phyloP scores from a whole-genome alignment of 2,888 invertebrate species.

The Drosophila phalerata region DNA sequence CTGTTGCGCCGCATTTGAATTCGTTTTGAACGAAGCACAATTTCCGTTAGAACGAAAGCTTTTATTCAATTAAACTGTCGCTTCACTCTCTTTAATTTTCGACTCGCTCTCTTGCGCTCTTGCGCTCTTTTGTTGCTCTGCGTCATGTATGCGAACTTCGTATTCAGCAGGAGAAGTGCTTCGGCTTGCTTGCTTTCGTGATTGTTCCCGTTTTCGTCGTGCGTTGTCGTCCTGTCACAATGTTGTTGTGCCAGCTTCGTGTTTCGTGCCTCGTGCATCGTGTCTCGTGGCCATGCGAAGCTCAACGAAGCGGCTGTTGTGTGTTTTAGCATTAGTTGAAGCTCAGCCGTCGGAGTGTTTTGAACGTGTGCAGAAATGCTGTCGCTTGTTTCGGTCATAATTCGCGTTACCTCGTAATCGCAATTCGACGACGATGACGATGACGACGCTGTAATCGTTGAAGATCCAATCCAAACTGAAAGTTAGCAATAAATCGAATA shows the following conservation, averaged over 20 bases:
- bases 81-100: background rate
- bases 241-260: slow-evolving; percentile 6
- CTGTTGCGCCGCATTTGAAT: slow-evolving; percentile 12
- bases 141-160: background rate
- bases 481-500: slow-evolving; percentile 20
- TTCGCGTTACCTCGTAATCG: slow-evolving; percentile 49
- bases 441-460: slow-evolving; percentile 9
- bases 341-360: slow-evolving; percentile 85
- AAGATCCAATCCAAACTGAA: slow-evolving; percentile 3
- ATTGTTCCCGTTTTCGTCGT: slow-evolving; percentile 24
- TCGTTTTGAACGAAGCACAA: background rate
- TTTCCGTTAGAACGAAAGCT: slow-evolving; percentile 15
- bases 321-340: slow-evolving; percentile 81
- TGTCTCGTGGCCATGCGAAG: slow-evolving; percentile 22
- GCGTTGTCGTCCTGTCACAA: slow-evolving; percentile 24
- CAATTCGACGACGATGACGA: slow-evolving; percentile 31
- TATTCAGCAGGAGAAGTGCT: slow-evolving; percentile 41
- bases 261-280: slow-evolving; percentile 23
- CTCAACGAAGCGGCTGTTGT: slow-evolving; percentile 46
- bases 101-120: slow-evolving; percentile 3
- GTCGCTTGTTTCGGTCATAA: slow-evolving; percentile 64
- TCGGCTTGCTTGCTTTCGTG: slow-evolving; percentile 27
- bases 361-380: slow-evolving; percentile 74
- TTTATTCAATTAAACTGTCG: background rate
- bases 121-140: background rate